Base-by-base conservation (phyloP, 2,888 invertebrate genomes). In the Melanostoma scalare region DNA sequence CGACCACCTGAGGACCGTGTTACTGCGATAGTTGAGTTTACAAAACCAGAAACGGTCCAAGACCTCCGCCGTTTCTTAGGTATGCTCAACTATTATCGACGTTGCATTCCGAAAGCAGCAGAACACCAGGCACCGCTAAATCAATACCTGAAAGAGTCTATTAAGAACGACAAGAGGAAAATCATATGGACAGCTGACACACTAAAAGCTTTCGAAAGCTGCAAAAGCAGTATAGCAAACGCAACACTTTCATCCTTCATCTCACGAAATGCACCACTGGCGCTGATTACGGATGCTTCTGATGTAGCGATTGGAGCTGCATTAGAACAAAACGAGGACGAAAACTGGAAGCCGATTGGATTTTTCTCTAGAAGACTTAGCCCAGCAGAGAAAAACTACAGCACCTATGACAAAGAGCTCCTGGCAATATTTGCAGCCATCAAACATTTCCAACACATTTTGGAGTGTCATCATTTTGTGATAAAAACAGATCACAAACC, bases 191-290 rank as follows among this genome's bases (percentile, higher is more conserved):
- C 33, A 4, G 33, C 46, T 2, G 63, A 63, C 9, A 48, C 63
- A 6, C 33, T 5, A 20, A 10, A 33, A n/a, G 46, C 63, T 6
- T 48, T 46, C 35, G 31, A 48, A 1, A 9, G 52, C 3, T 67
- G 52, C 52, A 48, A 52, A 20, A 40, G n/a, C 31, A 48, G 33
- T 46, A 44, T 67, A 3, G 30, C 50, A 4, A 68, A 68, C 10
- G 68, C 68, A 40, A 44, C 68, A 4, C 30, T 55, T 50, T 55
- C 48, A 48, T 48, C 48, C 8, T 48, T 48, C 48, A 48, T 48
- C 8, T 48, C 6, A 48, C 38, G 4, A 38, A 38, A n/a, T n/a
- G n/a, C n/a, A n/a, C n/a, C n/a, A n/a, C n/a, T n/a, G n/a, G n/a
- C n/a, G n/a, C n/a, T n/a, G n/a, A n/a, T n/a, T n/a, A n/a, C n/a